Evolutionary conservation across 2,888 invertebrate genomes (phyloP).

Genomic region (Sclerodermus sp.): DNA sequence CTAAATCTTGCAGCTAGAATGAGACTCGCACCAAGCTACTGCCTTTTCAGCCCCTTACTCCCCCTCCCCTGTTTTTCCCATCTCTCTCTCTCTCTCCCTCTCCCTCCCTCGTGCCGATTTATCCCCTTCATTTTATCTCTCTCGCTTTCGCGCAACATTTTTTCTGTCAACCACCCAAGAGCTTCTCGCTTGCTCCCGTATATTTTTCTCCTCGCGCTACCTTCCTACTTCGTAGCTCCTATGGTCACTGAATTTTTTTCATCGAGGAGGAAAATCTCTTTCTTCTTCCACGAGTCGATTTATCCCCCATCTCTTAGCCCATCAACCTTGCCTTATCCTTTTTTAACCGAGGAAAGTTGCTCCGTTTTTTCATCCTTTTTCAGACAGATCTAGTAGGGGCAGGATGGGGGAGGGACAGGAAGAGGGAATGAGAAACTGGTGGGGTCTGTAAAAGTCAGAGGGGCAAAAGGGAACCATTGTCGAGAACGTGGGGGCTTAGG

Average conservation of each 20-base stretch:
- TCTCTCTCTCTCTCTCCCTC: slow-evolving; percentile 17
- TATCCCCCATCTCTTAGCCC: background rate
- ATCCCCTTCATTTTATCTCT: background rate
- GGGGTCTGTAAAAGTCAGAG: slow-evolving; percentile 11
- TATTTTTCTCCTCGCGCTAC: slow-evolving; percentile 16
- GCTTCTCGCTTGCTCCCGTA: too few species aligned
- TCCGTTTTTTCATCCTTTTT: slow-evolving; percentile 2
- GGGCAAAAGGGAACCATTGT: slow-evolving; percentile 38
- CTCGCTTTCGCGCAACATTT: background rate
- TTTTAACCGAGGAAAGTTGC: too few species aligned
- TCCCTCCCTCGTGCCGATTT: slow-evolving; percentile 16
- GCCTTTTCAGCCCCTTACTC: slow-evolving; percentile 18
- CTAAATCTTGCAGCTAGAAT: slow-evolving; percentile 51
- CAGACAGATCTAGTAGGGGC: slow-evolving; percentile 7
- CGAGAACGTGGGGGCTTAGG: slow-evolving; percentile 39
- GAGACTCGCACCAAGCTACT: slow-evolving; percentile 25
- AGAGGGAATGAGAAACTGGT: slow-evolving; percentile 46
- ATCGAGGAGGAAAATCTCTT: too few species aligned
- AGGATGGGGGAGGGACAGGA: slow-evolving; percentile 10
- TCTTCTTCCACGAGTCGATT: slow-evolving; percentile 15
- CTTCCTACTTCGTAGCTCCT: slow-evolving; percentile 14
- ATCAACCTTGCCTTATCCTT: too few species aligned
- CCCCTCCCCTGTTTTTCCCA: slow-evolving; percentile 15
- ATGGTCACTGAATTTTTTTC: slow-evolving; percentile 6
- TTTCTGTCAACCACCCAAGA: too few species aligned